Conservation (phyloP, 1,140 invertebrate species). For the Drosophila paulistorum region DNA sequence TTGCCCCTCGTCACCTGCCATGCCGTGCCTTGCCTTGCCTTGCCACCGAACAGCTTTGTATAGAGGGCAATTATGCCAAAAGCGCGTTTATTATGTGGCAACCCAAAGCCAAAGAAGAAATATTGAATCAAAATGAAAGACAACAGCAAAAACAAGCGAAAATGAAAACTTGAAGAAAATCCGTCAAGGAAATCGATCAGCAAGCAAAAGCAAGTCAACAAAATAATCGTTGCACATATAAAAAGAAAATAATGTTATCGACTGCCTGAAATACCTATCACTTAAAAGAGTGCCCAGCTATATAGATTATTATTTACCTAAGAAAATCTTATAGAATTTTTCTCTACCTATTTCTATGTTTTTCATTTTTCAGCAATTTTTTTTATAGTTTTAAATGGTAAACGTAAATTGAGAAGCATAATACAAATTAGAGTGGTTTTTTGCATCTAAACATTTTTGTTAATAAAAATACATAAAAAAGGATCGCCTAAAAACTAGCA, state of each 20-base stretch:
- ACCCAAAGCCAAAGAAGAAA: slow-evolving; percentile 47
- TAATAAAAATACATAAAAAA: no score
- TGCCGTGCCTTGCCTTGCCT: not conserved
- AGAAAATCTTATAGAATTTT: no score
- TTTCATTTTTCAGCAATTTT: no score
- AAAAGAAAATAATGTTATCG: slow-evolving; percentile 24
- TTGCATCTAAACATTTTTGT: no score
- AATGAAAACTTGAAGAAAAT: slow-evolving; percentile 48
- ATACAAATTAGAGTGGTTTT: no score
- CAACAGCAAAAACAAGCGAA: slow-evolving; percentile 23
- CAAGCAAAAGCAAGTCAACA: slow-evolving; percentile 5
- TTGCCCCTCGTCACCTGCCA: not conserved
- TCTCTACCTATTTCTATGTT: no score
- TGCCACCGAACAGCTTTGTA: slow-evolving; percentile 11
- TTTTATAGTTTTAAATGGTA: no score
- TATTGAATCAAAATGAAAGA: slow-evolving; percentile 46
- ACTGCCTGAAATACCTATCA: not conserved
- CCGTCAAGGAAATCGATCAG: slow-evolving; percentile 57
- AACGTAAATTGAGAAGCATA: no score
- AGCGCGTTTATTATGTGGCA: slow-evolving; percentile 68
- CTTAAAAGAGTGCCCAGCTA: no score
- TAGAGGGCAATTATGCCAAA: slow-evolving; percentile 69
- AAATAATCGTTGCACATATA: not conserved
- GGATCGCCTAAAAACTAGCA: no score
- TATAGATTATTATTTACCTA: no score